A percentile compares a stretch with the other conserved stretches of the same genome.
Conservation (phyloP, 2,797 vertebrate species). For the Carapus acus region DNA sequence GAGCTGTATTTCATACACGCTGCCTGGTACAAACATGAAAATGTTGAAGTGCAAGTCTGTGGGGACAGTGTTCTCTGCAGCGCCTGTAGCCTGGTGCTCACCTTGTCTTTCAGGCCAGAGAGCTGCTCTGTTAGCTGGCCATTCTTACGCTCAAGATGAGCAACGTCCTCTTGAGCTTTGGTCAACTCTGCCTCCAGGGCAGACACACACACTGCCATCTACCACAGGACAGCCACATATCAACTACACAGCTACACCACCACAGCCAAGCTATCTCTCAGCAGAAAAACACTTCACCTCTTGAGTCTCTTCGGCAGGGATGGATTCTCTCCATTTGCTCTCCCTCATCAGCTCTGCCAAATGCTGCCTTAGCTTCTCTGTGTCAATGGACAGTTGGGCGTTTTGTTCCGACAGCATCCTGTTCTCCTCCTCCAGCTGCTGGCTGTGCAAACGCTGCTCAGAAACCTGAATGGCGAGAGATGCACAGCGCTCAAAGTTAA, state of each 20-base stretch:
- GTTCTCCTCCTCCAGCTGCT: slow-evolving; percentile 80
- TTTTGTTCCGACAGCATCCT: slow-evolving; percentile 75
- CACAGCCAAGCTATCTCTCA: neutral
- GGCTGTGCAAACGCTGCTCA: slow-evolving; percentile 76
- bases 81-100: slow-evolving; percentile 43
- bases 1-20: too few relatives aligned
- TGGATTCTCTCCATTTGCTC: slow-evolving; percentile 54
- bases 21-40: too few relatives aligned
- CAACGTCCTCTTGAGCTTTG: slow-evolving; percentile 71
- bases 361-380: slow-evolving; percentile 74
- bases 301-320: slow-evolving; percentile 52
- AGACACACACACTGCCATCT: slow-evolving; percentile 76
- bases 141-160: slow-evolving; percentile 77
- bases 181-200: slow-evolving; percentile 79
- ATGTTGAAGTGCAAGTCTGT: neutral
- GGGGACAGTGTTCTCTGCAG: neutral
- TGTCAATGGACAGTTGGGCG: slow-evolving; percentile 67
- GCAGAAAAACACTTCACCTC: slow-evolving; percentile 28
- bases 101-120: slow-evolving; percentile 73
- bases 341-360: slow-evolving; percentile 69
- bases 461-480: slow-evolving; percentile 69
- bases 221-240: slow-evolving; percentile 55
- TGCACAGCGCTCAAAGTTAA: neutral
- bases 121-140: slow-evolving; percentile 76
- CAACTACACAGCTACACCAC: slow-evolving; percentile 44